Conservation (phyloP, 2,797 vertebrate genomes). For the Bradypodion ventrale region DNA sequence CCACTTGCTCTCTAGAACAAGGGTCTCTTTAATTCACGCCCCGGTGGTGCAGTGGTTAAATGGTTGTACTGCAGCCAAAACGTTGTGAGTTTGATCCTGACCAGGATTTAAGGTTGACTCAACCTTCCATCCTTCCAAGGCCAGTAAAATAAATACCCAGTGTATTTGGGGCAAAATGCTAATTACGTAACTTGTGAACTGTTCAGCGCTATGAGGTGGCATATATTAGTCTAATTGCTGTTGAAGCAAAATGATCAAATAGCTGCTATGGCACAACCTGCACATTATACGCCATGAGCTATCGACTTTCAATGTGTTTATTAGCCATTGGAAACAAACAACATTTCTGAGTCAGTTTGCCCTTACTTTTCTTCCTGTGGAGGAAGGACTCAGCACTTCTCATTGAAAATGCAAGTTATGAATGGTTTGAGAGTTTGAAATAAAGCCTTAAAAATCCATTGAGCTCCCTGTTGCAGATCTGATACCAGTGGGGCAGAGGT, state of each 20-base stretch:
- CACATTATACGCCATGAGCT: too few relatives aligned
- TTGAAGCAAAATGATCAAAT: neutral
- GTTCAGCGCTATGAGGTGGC: too few relatives aligned
- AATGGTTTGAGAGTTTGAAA: neutral
- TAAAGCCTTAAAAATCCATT: neutral
- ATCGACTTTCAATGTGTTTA: neutral
- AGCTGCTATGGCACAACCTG: neutral
- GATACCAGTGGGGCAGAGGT: neutral
- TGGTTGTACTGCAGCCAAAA: too few relatives aligned
- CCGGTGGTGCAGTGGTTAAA: too few relatives aligned
- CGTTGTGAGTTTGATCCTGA: too few relatives aligned
- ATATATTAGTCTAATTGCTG: too few relatives aligned
- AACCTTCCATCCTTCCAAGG: too few relatives aligned
- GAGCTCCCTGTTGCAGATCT: neutral
- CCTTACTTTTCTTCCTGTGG: neutral
- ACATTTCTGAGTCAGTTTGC: neutral
- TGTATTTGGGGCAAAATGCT: too few relatives aligned
- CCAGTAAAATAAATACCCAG: too few relatives aligned
- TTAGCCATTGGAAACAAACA: neutral
- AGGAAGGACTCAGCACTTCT: neutral
- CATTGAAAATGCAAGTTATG: neutral
- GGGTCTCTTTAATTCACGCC: neutral
- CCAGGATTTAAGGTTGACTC: too few relatives aligned
- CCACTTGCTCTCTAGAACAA: neutral
- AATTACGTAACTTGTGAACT: too few relatives aligned